Evolutionary conservation across 1,140 invertebrate species (phyloP).

Genomic region (Bombyx mandarina): DNA sequence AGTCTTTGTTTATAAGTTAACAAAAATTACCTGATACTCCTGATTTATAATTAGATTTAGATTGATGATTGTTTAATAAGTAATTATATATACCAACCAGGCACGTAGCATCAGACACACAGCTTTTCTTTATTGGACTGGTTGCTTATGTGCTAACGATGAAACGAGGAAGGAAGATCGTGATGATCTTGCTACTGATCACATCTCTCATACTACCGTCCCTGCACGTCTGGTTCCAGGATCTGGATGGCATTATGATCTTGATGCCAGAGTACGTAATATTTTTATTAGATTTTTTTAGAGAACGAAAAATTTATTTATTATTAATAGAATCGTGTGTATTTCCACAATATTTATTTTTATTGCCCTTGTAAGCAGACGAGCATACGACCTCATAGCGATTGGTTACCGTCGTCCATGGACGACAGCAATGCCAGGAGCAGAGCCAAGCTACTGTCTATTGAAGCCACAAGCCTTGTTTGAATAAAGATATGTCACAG

Average conservation of each 20-base stretch:
- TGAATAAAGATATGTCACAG: no score
- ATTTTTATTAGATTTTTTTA: neutral
- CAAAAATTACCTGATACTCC: neutral
- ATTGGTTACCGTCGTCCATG: no score
- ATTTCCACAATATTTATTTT: no score
- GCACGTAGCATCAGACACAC: slow-evolving; percentile 21
- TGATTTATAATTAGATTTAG: neutral
- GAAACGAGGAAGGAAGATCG: slow-evolving; percentile 1
- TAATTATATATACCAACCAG: slow-evolving; percentile 6
- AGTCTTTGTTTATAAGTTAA: no score
- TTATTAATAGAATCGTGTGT: no score
- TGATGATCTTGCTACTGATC: neutral
- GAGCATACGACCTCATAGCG: no score
- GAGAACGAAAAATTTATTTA: neutral
- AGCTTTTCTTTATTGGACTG: slow-evolving; percentile 15
- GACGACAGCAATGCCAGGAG: no score
- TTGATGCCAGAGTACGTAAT: slow-evolving; percentile 4
- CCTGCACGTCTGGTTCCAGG: slow-evolving; percentile 3
- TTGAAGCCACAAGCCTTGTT: no score
- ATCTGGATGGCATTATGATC: slow-evolving; percentile 2
- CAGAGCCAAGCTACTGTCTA: no score
- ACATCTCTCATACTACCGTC: neutral
- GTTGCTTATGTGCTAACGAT: slow-evolving; percentile 3
- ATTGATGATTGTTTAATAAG: neutral
- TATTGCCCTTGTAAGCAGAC: no score